Evolutionary conservation across 2,113 vertebrate species (phyloP).

Genomic region (Cygnus buccinator): DNA sequence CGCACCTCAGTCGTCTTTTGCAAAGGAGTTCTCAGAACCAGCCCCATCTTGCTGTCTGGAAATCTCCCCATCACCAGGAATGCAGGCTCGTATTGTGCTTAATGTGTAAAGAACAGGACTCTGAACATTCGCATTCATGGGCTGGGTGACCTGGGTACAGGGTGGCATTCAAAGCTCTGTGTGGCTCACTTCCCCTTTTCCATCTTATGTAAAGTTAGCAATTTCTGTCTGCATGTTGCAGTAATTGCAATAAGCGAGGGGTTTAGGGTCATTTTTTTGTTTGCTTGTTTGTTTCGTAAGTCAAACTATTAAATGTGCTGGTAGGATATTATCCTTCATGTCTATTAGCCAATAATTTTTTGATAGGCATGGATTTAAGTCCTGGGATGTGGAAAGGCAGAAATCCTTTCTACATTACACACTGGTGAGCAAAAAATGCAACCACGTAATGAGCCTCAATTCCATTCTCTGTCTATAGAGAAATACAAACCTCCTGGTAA

Average conservation of each 20-base stretch:
- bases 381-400: background rate
- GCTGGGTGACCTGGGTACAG: background rate
- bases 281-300: background rate
- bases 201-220: background rate
- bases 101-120: background rate
- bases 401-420: background rate
- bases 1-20: background rate
- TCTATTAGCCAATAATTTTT: background rate
- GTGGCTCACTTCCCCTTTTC: background rate
- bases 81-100: background rate
- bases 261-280: background rate
- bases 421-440: background rate
- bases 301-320: too few relatives aligned
- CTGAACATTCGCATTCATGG: background rate
- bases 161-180: background rate
- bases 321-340: background rate
- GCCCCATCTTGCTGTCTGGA: background rate
- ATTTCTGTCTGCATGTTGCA: background rate
- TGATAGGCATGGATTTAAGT: background rate
- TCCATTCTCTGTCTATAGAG: background rate
- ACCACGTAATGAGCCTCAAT: rapidly evolving
- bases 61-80: background rate
- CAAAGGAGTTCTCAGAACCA: background rate
- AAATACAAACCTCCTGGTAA: background rate
- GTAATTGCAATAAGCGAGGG: background rate